These are phyloP conservation scores for Gopherus flavomarginatus DNA, from an alignment of 2,113 vertebrate genomes.

Conservation along the genomic window DNA sequence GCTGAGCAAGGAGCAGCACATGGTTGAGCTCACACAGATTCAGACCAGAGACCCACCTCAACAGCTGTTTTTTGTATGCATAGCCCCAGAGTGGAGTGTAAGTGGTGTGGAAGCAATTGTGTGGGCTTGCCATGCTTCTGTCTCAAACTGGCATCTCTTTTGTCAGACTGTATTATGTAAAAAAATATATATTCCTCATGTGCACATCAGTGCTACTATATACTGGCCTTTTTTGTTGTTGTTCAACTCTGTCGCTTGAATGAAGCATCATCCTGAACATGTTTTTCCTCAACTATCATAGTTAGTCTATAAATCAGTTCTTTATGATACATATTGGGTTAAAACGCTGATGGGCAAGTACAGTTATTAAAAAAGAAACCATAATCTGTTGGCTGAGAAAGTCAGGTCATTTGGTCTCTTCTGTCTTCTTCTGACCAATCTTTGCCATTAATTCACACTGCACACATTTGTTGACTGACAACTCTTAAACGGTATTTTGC, in stretches of 20 bases:
- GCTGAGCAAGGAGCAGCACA: not conserved
- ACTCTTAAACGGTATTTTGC: not conserved
- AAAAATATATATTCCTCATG: not conserved
- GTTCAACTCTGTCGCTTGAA: not conserved
- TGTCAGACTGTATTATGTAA: not conserved
- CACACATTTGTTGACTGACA: not conserved
- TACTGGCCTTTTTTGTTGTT: not conserved
- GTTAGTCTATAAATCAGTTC: not conserved
- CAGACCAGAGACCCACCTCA: not conserved
- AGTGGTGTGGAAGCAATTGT: not conserved
- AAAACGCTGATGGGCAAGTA: not conserved
- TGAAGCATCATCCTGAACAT: not conserved
- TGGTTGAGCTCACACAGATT: rapidly evolving
- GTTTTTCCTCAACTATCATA: not conserved
- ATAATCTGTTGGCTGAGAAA: not conserved
- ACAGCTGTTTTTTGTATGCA: not conserved
- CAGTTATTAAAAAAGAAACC: not conserved
- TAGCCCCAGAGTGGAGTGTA: not conserved
- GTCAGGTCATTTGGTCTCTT: not conserved
- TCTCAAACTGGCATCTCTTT: not conserved
- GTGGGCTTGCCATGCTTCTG: rapidly evolving
- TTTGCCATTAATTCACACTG: not conserved
- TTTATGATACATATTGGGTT: not conserved
- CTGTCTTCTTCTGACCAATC: not conserved
- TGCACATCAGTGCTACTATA: not conserved